Evolutionary conservation across 1,140 invertebrate species (phyloP), one percentile per base, ranked within the genome.

Genomic region (Bombyx mandarina): DNA sequence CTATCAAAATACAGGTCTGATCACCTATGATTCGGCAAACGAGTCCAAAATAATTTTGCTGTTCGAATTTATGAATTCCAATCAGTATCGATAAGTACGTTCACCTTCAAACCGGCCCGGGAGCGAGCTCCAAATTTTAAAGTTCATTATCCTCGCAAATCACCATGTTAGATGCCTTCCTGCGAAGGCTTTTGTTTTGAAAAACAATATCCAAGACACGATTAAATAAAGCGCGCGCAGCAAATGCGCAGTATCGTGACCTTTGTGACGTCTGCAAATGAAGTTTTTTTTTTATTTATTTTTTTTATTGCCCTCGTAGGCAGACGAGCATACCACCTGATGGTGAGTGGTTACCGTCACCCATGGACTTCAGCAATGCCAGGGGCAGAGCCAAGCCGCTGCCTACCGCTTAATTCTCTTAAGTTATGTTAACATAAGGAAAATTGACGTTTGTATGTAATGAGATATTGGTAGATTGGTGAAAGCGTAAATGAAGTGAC

Each of bases 81-180:
- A 75, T 82, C 62, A 69, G 67, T 74, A 63, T 66, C 54, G 67
- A 71, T 73, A 71, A 68, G 79, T 83, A 63, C 83, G 72, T 82
- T 87, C 68, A 87, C 80, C 83, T 79, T 74, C 60, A 79, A 83
- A 87, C 83, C 82, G 83, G 83, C 71, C 79, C 69, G 70, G 65
- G 69, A 66, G 68, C 73, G 67, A 66, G 67, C 71, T 69, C 63
- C 71, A 65, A 77, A 81, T 65, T 73, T 45, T 63, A 63, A 62
- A 75, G 83, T 86, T 85, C 83, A 82, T 72, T 77, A 83, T 86
- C 80, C 83, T 79, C 76, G 60, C 46, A 76, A 77, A 77, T 79
- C 68, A 73, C 72, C 79, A 75, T 71, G 75, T 74, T 73, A 63
- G 65, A 64, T 53, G 52, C 63, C 57, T 71, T 68, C 69, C 60